phyloP scores from a whole-genome alignment of 2,113 vertebrate species.

The Pardalotus punctatus region DNA sequence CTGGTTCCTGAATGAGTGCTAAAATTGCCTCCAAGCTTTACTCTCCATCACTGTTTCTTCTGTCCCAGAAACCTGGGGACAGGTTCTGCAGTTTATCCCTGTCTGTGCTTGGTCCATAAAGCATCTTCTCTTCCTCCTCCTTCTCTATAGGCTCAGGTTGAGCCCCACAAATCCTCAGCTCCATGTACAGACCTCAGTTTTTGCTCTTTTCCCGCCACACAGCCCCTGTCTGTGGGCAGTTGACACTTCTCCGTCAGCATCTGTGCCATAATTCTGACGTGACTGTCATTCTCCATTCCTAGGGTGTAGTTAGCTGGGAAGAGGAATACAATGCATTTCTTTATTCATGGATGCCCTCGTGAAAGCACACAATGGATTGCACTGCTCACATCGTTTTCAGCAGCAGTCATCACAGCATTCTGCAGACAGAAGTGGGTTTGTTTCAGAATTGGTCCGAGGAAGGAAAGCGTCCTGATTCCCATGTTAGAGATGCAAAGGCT shows the following conservation, averaged over 20 bases:
- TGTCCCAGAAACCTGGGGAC: background rate
- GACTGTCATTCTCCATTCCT: background rate
- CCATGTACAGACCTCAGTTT: fast-evolving
- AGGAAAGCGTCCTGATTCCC: background rate
- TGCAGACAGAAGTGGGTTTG: background rate
- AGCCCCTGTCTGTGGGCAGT: background rate
- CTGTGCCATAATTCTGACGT: background rate
- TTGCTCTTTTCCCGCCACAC: background rate
- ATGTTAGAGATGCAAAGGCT: background rate
- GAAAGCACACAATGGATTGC: background rate
- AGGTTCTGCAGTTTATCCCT: too few relatives aligned
- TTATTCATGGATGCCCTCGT: background rate
- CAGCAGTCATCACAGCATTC: background rate
- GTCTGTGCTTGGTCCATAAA: background rate
- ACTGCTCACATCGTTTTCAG: background rate
- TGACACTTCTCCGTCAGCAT: background rate
- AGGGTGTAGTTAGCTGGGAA: background rate
- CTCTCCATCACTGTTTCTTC: background rate
- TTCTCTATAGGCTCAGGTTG: background rate
- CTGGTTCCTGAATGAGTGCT: background rate
- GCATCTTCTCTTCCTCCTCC: background rate
- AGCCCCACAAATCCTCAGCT: background rate
- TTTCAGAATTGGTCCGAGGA: background rate
- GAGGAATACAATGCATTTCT: background rate
- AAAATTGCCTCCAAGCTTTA: background rate